Conservation (phyloP, 2,888 invertebrate genomes). For the Gonocerus acuteangulatus region DNA sequence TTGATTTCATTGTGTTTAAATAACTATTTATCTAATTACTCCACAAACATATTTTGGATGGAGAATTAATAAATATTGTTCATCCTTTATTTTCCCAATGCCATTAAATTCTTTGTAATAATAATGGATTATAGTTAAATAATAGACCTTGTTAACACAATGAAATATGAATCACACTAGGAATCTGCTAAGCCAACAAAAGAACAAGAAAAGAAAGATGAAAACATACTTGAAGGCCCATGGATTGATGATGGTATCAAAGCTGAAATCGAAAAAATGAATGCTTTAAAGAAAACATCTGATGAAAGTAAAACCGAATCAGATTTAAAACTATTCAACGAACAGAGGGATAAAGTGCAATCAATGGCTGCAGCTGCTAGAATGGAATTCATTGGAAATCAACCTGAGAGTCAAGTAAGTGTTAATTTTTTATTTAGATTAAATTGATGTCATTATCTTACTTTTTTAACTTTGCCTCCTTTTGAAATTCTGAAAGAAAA, state of each 20-base stretch:
- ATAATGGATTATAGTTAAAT: too few relatives aligned
- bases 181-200: conserved; percentile 19
- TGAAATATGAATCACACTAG: conserved; percentile 22
- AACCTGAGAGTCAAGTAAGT: conserved; percentile 42
- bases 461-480: neutral
- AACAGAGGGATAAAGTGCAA: conserved; percentile 53
- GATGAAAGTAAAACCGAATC: conserved; percentile 48
- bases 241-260: conserved; percentile 53
- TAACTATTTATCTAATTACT: too few relatives aligned
- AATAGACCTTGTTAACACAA: neutral
- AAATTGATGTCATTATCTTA: neutral
- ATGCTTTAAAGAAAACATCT: conserved; percentile 49
- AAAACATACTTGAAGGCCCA: conserved; percentile 47
- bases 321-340: conserved; percentile 52
- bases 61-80: too few relatives aligned
- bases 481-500: too few relatives aligned
- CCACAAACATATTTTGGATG: too few relatives aligned
- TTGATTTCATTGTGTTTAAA: too few relatives aligned
- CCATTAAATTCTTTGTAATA: too few relatives aligned
- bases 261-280: conserved; percentile 49
- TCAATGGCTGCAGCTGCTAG: conserved; percentile 51
- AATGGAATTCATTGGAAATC: conserved; percentile 49
- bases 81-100: too few relatives aligned
- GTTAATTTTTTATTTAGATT: too few relatives aligned
- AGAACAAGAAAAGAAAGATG: conserved; percentile 24